Evolutionary conservation across 2,888 invertebrate genomes (phyloP).

Genomic region (Rapana venosa): DNA sequence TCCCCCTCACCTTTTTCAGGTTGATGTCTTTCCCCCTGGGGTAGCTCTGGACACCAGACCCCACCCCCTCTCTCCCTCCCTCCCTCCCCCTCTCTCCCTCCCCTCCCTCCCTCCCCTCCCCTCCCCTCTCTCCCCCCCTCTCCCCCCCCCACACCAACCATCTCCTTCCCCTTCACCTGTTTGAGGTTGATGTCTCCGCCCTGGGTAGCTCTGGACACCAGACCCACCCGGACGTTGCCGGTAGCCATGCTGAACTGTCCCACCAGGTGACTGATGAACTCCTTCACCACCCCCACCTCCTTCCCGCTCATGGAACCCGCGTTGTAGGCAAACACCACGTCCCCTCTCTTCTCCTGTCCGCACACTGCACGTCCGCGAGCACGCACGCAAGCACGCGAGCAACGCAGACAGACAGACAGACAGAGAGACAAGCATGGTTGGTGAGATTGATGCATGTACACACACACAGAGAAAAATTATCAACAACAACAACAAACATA

Average conservation of each 20-base stretch:
- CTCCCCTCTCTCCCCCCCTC: too few species aligned
- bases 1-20: constrained; percentile 44
- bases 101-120: too few species aligned
- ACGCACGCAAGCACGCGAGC: too few species aligned
- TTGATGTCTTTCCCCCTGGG: constrained; percentile 58
- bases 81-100: too few species aligned
- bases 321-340: constrained; percentile 70
- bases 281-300: constrained; percentile 50
- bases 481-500: too few species aligned
- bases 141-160: not conserved
- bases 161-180: constrained; percentile 38
- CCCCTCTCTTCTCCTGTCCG: constrained; percentile 55
- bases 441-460: too few species aligned
- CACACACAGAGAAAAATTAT: too few species aligned
- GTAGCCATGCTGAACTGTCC: constrained; percentile 60
- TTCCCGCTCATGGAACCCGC: constrained; percentile 52
- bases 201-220: constrained; percentile 56
- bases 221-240: constrained; percentile 62
- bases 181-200: constrained; percentile 56
- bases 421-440: too few species aligned
- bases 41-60: constrained; percentile 59
- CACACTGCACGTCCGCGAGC: constrained; percentile 49
- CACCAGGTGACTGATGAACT: constrained; percentile 60
- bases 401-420: too few species aligned
- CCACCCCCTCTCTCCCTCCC: too few species aligned